Evolutionary conservation across 2,888 invertebrate species (phyloP).

Genomic region (Argynnis bischoffii): DNA sequence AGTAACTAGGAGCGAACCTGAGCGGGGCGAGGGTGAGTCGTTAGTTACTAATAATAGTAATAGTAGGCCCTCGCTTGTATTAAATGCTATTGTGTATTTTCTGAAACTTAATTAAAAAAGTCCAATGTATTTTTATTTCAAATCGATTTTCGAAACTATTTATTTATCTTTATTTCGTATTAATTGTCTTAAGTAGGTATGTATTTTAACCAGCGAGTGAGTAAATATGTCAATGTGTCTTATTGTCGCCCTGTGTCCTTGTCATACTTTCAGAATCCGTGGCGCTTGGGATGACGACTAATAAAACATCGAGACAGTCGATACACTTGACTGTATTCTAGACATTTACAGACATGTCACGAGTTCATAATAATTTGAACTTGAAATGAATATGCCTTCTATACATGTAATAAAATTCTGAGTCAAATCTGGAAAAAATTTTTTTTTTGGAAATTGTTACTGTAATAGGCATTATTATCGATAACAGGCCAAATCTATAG

Average conservation of each 20-base stretch:
- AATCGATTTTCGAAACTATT: not conserved
- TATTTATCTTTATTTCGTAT: not conserved
- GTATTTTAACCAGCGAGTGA: slow-evolving; percentile 3
- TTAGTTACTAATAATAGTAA: too few relatives aligned
- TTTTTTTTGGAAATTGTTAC: too few relatives aligned
- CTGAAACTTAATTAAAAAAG: too few relatives aligned
- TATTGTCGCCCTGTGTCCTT: slow-evolving; percentile 35
- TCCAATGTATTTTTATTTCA: too few relatives aligned
- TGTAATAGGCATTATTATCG: too few relatives aligned
- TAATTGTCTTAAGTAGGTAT: not conserved
- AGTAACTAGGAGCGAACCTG: too few relatives aligned
- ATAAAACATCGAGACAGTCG: slow-evolving; percentile 23
- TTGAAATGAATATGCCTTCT: not conserved
- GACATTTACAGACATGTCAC: not conserved
- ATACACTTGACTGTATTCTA: not conserved
- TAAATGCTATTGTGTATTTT: too few relatives aligned
- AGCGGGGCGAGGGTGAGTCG: too few relatives aligned
- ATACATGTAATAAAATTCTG: too few relatives aligned
- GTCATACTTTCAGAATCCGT: slow-evolving; percentile 35
- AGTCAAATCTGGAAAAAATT: too few relatives aligned
- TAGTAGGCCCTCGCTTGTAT: too few relatives aligned
- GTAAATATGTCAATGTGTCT: slow-evolving; percentile 35
- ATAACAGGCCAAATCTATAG: too few relatives aligned
- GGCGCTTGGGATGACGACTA: slow-evolving; percentile 31
- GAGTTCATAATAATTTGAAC: slow-evolving; percentile 14